Conservation (phyloP, 2,888 invertebrate genomes). For the Andrena flavipes region DNA sequence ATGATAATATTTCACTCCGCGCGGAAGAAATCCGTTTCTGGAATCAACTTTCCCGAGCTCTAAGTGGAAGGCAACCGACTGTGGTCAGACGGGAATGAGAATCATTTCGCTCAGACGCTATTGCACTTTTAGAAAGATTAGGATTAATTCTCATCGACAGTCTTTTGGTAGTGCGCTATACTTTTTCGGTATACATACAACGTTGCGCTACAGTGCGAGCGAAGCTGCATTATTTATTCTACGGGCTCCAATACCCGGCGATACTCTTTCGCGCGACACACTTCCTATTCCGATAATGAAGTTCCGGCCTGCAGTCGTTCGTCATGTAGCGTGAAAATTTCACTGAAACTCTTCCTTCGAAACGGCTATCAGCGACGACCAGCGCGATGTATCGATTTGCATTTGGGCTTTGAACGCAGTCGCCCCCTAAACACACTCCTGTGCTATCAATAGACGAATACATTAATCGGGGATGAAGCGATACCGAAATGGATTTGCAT, state of each 20-base stretch:
- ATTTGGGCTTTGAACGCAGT: slow-evolving; percentile 63
- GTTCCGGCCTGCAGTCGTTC: slow-evolving; percentile 41
- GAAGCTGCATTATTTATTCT: slow-evolving; percentile 32
- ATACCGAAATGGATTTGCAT: slow-evolving; percentile 68
- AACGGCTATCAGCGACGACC: slow-evolving; percentile 64
- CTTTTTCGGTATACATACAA: neutral
- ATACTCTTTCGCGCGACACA: slow-evolving; percentile 30
- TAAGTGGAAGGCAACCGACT: too few relatives aligned
- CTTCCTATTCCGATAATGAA: slow-evolving; percentile 36
- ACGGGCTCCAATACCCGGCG: slow-evolving; percentile 5
- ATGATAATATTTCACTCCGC: too few relatives aligned
- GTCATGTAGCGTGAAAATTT: slow-evolving; percentile 64
- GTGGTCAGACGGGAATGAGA: too few relatives aligned
- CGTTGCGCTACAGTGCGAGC: neutral
- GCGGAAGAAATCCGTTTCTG: too few relatives aligned
- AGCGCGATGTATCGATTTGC: slow-evolving; percentile 69
- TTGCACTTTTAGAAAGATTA: too few relatives aligned
- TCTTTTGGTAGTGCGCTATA: too few relatives aligned
- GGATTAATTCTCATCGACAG: too few relatives aligned
- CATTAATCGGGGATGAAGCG: slow-evolving; percentile 70
- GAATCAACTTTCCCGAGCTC: too few relatives aligned
- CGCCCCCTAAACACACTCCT: slow-evolving; percentile 58
- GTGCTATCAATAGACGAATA: slow-evolving; percentile 63
- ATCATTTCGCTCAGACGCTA: too few relatives aligned
- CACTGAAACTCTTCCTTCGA: slow-evolving; percentile 63